Evolutionary conservation across 2,113 vertebrate species (phyloP), one percentile per base, ranked within the genome.

Genomic region (Larimichthys crocea): DNA sequence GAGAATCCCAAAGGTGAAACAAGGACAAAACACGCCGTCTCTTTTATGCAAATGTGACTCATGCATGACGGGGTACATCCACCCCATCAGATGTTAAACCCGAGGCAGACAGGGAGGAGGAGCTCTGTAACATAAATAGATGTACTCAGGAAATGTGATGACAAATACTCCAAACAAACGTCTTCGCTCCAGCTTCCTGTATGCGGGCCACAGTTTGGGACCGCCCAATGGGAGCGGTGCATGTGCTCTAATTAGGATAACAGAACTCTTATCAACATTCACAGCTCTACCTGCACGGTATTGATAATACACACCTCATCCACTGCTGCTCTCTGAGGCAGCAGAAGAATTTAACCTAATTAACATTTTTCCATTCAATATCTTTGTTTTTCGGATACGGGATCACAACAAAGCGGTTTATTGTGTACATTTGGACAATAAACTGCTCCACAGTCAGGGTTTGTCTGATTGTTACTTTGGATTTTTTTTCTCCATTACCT

Each of bases 11-110:
- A 3, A 22, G 59, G 50, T 69, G 69, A 70, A 52, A 52, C 12
- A 22, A 60, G 72, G 52, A 12, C 29, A 31, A 72, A 29, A 29
- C 44, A 49, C 0, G 6, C 20, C 4, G 24, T 22, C 52, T 71
- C 55, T 79, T 86, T 66, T 73, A 87, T 56, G 59, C 46, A 76
- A 79, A 72, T 76, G 69, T 76, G 60, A 83, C 74, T 78, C 6
- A 86, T 69, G 52, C 74, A 69, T 79, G 72, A 29, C 57, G 49
- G 61, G 24, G 10, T 76, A 67, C 66, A 69, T 69, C 20, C 26
- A 1, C 0, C 48, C 3, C 19, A 46, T 42, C 50, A 49, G 9
- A 50, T 64, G 42, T 59, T 29, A 69, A 65, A 69, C 31, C 59
- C 1, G 31, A 48, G 68, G 52, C 67, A 68, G 57, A 70, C 62